These are phyloP conservation scores for Lepus oiostolus DNA, from an alignment of 2,797 vertebrate genomes.

Conservation along the genomic window DNA sequence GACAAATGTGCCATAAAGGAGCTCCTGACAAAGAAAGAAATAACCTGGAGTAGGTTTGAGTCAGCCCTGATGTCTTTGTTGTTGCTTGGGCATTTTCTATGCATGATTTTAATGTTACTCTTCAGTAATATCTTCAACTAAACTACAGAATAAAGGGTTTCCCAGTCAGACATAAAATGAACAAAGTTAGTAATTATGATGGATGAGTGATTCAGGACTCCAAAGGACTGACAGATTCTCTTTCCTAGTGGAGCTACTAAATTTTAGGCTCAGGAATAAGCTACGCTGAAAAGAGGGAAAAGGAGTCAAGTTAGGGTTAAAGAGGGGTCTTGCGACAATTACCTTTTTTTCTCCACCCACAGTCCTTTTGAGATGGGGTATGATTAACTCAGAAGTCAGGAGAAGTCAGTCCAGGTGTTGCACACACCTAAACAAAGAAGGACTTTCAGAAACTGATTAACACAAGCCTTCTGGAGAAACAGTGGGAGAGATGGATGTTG, in stretches of 20 bases:
- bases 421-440: constrained; percentile 60
- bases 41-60: not conserved
- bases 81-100: not conserved
- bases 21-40: not conserved
- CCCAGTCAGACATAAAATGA: constrained; percentile 22
- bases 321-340: not conserved
- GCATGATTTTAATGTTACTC: not conserved
- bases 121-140: constrained; percentile 36
- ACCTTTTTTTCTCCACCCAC: not conserved
- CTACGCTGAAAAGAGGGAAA: not conserved
- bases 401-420: constrained; percentile 54
- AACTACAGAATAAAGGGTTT: constrained; percentile 54
- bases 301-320: not conserved
- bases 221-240: not conserved
- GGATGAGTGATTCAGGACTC: not conserved
- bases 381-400: constrained; percentile 43
- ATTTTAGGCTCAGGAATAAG: constrained; percentile 13
- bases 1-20: not conserved
- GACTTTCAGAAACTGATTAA: constrained; percentile 61
- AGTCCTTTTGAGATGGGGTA: not conserved
- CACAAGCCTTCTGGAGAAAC: not conserved
- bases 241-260: not conserved
- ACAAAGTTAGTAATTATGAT: constrained; percentile 16
- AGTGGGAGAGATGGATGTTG: constrained; percentile 38
- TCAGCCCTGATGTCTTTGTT: not conserved